A percentile compares a stretch with the other conserved stretches of the same genome.
Conservation (phyloP, 1,140 invertebrate genomes). For the Macrosteles quadrilineatus region DNA sequence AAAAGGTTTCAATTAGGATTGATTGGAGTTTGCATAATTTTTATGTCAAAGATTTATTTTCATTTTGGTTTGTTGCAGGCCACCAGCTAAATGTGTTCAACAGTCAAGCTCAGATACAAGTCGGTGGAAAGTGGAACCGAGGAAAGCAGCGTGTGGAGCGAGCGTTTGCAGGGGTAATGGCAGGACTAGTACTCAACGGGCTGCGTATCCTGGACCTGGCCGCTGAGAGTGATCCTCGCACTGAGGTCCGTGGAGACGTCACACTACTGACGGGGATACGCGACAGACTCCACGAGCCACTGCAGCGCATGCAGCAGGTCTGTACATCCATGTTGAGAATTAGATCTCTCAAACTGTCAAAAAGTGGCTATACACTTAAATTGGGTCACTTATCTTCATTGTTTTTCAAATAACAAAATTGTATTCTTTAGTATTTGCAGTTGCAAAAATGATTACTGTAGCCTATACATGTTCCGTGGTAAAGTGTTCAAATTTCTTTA, state of each 20-base stretch:
- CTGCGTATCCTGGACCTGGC: constrained; percentile 82
- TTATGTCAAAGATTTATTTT: too few species aligned
- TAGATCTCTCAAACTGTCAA: constrained; percentile 38
- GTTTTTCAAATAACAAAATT: too few species aligned
- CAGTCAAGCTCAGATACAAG: constrained; percentile 83
- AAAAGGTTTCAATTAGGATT: too few species aligned
- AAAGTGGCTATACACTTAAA: too few species aligned
- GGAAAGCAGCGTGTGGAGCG: constrained; percentile 68
- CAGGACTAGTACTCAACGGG: constrained; percentile 87
- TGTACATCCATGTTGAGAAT: constrained; percentile 33
- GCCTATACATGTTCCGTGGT: too few species aligned
- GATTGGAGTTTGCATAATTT: too few species aligned
- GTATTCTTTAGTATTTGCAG: too few species aligned
- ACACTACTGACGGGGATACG: constrained; percentile 70
- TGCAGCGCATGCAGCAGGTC: constrained; percentile 82
- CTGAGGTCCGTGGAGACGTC: constrained; percentile 72
- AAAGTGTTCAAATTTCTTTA: too few species aligned
- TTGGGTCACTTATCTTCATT: too few species aligned
- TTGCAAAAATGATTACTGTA: too few species aligned
- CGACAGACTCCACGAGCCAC: constrained; percentile 64
- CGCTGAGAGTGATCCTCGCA: constrained; percentile 72
- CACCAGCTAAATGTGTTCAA: constrained; percentile 90
- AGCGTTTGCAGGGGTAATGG: constrained; percentile 82
- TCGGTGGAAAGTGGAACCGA: constrained; percentile 82
- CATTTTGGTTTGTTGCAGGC: constrained; percentile 56